A percentile compares a stretch with the other conserved stretches of the same genome.
Evolutionary conservation across 2,113 vertebrate genomes (phyloP).

Genomic region (Bubo scandiacus): DNA sequence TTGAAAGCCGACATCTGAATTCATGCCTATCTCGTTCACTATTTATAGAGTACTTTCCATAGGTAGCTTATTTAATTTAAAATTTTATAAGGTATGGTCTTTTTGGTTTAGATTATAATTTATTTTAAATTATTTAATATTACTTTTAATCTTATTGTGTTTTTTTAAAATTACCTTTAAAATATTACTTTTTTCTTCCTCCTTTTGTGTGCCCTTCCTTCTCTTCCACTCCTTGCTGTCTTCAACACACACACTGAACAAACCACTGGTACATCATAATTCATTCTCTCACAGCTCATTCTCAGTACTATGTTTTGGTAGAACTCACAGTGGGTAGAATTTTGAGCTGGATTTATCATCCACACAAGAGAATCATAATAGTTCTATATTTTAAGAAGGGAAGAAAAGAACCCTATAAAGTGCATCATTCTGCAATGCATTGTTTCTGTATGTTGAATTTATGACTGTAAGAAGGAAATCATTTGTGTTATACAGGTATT

Average conservation of each 20-base stretch:
- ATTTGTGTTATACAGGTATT: slow-evolving; percentile 56
- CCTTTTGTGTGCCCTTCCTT: not conserved
- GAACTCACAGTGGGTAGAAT: slow-evolving; percentile 59
- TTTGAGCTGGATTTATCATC: slow-evolving; percentile 68
- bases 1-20: not conserved
- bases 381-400: slow-evolving; percentile 60
- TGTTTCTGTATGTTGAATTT: slow-evolving; percentile 67
- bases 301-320: slow-evolving; percentile 47
- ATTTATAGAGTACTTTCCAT: not conserved
- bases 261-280: slow-evolving; percentile 17
- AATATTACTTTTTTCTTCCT: not conserved
- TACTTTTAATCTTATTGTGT: not conserved
- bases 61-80: not conserved
- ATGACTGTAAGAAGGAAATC: slow-evolving; percentile 45
- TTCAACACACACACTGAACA: not conserved
- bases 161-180: not conserved
- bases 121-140: not conserved
- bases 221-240: not conserved
- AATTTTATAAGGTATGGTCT: not conserved
- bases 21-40: not conserved
- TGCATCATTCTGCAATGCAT: slow-evolving; percentile 57
- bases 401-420: slow-evolving; percentile 40
- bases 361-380: slow-evolving; percentile 65
- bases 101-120: not conserved
- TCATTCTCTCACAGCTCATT: slow-evolving; percentile 49